A percentile compares a stretch with the other conserved stretches of the same genome.
Conservation (phyloP, 2,888 invertebrate species). For the Clitarchus hookeri region DNA sequence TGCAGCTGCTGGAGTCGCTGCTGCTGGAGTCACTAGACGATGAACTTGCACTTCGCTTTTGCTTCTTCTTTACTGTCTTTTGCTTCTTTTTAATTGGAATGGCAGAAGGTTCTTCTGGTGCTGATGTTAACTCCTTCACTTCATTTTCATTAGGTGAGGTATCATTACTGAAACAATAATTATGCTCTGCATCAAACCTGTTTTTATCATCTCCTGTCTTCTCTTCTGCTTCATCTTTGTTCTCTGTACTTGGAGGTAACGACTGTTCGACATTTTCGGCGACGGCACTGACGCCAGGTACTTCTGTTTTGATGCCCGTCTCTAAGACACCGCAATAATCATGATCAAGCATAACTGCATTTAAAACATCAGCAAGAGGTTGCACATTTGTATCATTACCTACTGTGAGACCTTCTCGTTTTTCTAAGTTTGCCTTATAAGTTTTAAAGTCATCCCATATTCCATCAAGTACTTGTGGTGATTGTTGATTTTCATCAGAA, state of each 20-base stretch:
- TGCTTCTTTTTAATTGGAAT: conserved; percentile 58
- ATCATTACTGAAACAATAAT: conserved; percentile 51
- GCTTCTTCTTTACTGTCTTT: conserved; percentile 58
- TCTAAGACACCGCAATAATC: conserved; percentile 67
- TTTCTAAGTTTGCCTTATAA: conserved; percentile 72
- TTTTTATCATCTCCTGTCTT: conserved; percentile 53
- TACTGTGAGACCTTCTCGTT: conserved; percentile 50
- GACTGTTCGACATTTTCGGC: conserved; percentile 17
- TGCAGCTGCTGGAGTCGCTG: conserved; percentile 75
- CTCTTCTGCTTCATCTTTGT: conserved; percentile 45
- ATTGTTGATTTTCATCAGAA: conserved; percentile 50
- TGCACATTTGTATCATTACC: conserved; percentile 18
- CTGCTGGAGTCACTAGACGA: conserved; percentile 78
- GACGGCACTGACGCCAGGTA: background rate
- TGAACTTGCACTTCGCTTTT: conserved; percentile 54
- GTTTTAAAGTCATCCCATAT: conserved; percentile 80
- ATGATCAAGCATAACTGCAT: conserved; percentile 64
- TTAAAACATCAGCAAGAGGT: conserved; percentile 35
- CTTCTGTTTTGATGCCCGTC: conserved; percentile 24
- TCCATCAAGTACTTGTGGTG: conserved; percentile 68
- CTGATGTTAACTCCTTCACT: conserved; percentile 24
- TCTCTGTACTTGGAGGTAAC: background rate
- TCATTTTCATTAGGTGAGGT: conserved; percentile 24
- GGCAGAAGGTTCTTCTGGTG: background rate
- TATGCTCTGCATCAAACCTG: conserved; percentile 51